Evolutionary conservation across 2,113 vertebrate genomes (phyloP).

Genomic region (Piliocolobus tephrosceles): DNA sequence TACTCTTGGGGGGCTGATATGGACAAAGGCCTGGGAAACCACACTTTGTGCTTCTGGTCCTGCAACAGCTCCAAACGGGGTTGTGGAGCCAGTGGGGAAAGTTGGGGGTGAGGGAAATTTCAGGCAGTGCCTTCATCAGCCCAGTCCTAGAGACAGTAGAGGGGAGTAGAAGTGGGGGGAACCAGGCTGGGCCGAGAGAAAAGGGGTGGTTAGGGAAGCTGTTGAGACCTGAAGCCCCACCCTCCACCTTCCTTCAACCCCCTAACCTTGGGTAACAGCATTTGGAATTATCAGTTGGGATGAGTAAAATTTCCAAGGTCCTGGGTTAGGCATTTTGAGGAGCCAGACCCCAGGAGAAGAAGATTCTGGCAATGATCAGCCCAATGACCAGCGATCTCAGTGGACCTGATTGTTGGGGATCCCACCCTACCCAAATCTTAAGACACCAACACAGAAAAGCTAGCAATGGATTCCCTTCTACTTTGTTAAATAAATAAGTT

Average conservation of each 20-base stretch:
- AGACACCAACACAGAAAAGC: neutral
- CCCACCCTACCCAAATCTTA: neutral
- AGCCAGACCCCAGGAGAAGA: neutral
- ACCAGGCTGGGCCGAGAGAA: neutral
- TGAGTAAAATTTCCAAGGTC: neutral
- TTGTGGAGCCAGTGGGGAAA: neutral
- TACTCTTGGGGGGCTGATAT: neutral
- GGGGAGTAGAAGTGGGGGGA: neutral
- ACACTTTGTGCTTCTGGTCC: conserved; percentile 55
- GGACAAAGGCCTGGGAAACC: neutral
- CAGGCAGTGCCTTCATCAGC: neutral
- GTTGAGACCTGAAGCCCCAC: neutral
- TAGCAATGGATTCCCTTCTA: conserved; percentile 10
- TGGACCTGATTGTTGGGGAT: neutral
- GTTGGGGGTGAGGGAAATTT: neutral
- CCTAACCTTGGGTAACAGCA: neutral
- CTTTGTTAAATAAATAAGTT: conserved; percentile 78
- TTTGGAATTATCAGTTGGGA: neutral
- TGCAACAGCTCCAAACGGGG: neutral
- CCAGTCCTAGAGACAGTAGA: neutral
- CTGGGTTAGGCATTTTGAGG: neutral
- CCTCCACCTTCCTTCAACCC: neutral
- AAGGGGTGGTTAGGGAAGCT: neutral
- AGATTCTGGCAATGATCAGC: neutral
- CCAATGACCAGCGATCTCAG: neutral